These are phyloP conservation scores for Chaetodon trifasciatus DNA, from an alignment of 2,797 vertebrate genomes.

Conservation along the genomic window DNA sequence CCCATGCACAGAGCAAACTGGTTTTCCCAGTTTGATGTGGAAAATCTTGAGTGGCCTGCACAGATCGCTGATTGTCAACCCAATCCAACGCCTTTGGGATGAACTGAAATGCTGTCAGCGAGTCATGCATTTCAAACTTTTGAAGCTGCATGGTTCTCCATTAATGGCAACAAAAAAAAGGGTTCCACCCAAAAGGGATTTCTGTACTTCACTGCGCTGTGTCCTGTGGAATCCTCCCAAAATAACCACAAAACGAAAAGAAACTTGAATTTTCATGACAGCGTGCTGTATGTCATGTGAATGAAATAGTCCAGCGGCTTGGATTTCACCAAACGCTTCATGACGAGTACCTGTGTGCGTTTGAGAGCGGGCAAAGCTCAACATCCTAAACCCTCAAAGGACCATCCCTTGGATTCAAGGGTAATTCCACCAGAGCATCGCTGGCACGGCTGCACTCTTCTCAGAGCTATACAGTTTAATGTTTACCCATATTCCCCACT, in stretches of 20 bases:
- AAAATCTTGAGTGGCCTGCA: neutral
- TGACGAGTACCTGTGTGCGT: conserved; percentile 61
- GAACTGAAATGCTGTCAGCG: neutral
- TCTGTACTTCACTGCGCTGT: neutral
- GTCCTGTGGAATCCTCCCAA: conserved; percentile 49
- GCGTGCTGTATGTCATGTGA: conserved; percentile 52
- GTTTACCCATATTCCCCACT: conserved; percentile 94
- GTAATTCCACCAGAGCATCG: conserved; percentile 68
- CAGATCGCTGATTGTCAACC: neutral
- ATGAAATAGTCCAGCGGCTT: conserved; percentile 40
- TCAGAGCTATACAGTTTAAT: conserved; percentile 87
- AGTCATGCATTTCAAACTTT: neutral
- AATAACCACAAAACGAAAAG: conserved; percentile 48
- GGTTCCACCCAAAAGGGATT: conserved; percentile 6
- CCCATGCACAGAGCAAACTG: neutral
- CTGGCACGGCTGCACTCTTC: conserved; percentile 54
- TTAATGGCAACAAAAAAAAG: neutral
- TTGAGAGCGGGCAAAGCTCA: conserved; percentile 25
- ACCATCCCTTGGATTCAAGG: conserved; percentile 31
- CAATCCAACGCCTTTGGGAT: neutral
- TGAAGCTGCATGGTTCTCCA: neutral
- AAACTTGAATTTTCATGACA: conserved; percentile 28
- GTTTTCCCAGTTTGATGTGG: neutral
- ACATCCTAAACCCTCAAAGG: conserved; percentile 35
- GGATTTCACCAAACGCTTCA: conserved; percentile 37